These are phyloP conservation scores for Rhyacophila brunnea DNA, from an alignment of 1,140 invertebrate genomes.

Conservation along the genomic window DNA sequence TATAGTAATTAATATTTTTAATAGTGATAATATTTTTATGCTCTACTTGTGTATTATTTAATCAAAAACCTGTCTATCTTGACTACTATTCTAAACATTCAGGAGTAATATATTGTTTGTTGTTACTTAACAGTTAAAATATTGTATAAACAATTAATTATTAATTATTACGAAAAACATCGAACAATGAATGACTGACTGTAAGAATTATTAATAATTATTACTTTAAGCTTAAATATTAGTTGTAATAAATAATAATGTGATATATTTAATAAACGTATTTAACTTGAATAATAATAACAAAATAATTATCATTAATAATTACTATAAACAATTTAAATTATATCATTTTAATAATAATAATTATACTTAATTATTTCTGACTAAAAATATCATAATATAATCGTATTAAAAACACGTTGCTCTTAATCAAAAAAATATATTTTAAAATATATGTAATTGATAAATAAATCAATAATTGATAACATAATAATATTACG, in stretches of 20 bases:
- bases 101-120: slow-evolving; percentile 17
- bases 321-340: slow-evolving; percentile 22
- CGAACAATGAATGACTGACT: slow-evolving; percentile 14
- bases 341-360: slow-evolving; percentile 13
- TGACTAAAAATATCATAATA: slow-evolving; percentile 9
- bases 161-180: slow-evolving; percentile 17
- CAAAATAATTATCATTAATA: slow-evolving; percentile 1
- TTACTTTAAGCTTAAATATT: too few relatives aligned
- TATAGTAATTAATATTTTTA: slow-evolving; percentile 15
- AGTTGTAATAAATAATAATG: slow-evolving; percentile 19
- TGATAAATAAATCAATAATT: not conserved
- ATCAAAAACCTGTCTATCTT: slow-evolving; percentile 36
- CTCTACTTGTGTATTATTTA: slow-evolving; percentile 26
- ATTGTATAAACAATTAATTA: slow-evolving; percentile 3
- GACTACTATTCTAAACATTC: slow-evolving; percentile 30
- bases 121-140: slow-evolving; percentile 10
- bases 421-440: slow-evolving; percentile 10
- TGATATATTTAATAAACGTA: slow-evolving; percentile 13
- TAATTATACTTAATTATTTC: too few relatives aligned
- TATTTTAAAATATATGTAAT: not conserved
- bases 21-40: slow-evolving; percentile 24
- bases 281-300: slow-evolving; percentile 28
- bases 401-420: too few relatives aligned
- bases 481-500: not conserved
- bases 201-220: slow-evolving; percentile 3